phyloP scores from a whole-genome alignment of 1,140 invertebrate genomes.

The Metaphire vulgaris region DNA sequence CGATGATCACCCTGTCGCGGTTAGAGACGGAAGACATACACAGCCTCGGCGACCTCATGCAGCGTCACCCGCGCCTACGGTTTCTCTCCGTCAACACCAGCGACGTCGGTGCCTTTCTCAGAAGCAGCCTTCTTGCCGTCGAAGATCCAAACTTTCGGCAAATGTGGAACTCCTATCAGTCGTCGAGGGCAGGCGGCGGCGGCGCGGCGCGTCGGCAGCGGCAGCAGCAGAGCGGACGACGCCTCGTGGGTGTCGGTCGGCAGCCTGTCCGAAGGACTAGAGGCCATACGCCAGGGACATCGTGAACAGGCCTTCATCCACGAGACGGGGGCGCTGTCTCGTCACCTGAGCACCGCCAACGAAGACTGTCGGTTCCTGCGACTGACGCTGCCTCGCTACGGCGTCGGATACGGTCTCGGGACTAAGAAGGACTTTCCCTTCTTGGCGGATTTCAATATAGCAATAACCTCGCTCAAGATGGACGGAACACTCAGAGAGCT shows the following conservation, averaged over 20 bases:
- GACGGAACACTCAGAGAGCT: neutral
- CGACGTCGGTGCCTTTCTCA: slow-evolving; percentile 28
- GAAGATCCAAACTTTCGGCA: neutral
- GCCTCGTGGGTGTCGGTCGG: neutral
- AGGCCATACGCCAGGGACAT: neutral
- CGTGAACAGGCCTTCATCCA: neutral
- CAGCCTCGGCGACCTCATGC: neutral
- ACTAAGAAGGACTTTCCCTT: neutral
- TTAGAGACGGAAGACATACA: neutral
- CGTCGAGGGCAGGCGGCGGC: neutral
- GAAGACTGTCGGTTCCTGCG: neutral
- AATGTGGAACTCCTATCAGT: neutral
- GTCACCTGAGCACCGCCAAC: neutral
- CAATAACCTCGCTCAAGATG: neutral
- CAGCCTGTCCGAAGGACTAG: neutral
- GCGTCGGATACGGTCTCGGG: neutral
- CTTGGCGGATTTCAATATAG: neutral
- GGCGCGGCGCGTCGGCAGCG: too few relatives aligned
- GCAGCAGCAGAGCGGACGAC: neutral
- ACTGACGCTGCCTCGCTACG: neutral
- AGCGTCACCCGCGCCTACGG: slow-evolving; percentile 26
- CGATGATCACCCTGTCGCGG: slow-evolving; percentile 1
- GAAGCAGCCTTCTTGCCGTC: neutral
- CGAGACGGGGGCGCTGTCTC: neutral
- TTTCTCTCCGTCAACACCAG: slow-evolving; percentile 29